phyloP scores from a whole-genome alignment of 2,113 vertebrate genomes.

The Chaenocephalus aceratus region DNA sequence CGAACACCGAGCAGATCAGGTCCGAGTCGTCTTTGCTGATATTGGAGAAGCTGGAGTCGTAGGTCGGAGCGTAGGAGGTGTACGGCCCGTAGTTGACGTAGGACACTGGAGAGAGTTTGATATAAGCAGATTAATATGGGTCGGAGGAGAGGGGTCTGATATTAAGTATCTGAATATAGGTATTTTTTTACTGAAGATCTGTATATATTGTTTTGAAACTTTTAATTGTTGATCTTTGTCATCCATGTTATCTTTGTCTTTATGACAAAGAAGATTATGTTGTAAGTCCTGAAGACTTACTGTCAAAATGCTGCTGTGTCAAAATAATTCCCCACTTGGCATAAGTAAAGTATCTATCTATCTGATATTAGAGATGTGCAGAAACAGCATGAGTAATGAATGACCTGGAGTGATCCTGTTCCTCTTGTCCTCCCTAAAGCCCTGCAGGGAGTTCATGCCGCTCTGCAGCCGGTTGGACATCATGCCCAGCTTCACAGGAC shows the following conservation, averaged over 20 bases:
- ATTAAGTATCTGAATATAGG: no score
- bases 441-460: slow-evolving; percentile 93
- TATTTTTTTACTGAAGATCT: no score
- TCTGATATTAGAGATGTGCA: neutral
- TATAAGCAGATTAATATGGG: neutral
- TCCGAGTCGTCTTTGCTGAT: slow-evolving; percentile 97
- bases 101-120: slow-evolving; percentile 82
- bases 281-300: no score
- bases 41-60: slow-evolving; percentile 97
- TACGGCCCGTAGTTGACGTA: slow-evolving; percentile 97
- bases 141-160: no score
- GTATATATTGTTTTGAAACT: no score
- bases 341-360: no score
- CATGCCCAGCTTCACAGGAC: slow-evolving; percentile 92
- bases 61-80: slow-evolving; percentile 94
- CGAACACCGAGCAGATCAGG: slow-evolving; percentile 91
- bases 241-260: no score
- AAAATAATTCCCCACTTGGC: no score
- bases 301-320: no score
- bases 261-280: no score
- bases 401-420: slow-evolving; percentile 94
- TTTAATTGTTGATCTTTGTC: no score
- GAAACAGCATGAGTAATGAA: fast-evolving
- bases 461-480: slow-evolving; percentile 92
- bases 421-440: slow-evolving; percentile 98